Base-by-base conservation (phyloP, 2,888 invertebrate genomes). In the Leptopilina syphax region DNA sequence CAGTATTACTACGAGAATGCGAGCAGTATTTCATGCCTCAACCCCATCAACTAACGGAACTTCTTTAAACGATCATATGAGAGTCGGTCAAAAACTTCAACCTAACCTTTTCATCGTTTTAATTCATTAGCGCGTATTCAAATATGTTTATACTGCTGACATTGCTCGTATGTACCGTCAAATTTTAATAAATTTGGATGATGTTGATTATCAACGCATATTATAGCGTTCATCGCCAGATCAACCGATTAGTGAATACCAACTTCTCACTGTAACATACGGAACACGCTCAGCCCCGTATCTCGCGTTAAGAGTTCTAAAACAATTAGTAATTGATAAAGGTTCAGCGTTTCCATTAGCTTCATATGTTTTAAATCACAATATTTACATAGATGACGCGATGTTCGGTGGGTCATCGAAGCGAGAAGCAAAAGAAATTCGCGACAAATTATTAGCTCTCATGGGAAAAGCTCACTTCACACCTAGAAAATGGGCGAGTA, bases 401-500 rank as follows among this genome's bases (percentile, higher is more conserved):
- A 18, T 60, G 18, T 60, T 60, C 8, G 60, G 60, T 18, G 13
- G n/a, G 12, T n/a, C 13, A n/a, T 18, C 60, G n/a, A 60, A 18
- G 7, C n/a, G 18, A 7, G n/a, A 60, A 60, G 60, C 60, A 7
- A 60, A 60, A 60, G 60, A n/a, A 60, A 7, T 12, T 18, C 13
- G 60, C 18, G n/a, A 60, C 5, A n/a, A 60, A 60, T 6, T 60
- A 5, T 2, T 60, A n/a, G 76, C 24, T n/a, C 84, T 44, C 7
- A 10, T 27, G 34, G 67, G 9, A 7, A 47, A 8, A 82, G 86
- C 65, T 81, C 84, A 24, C 86, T 88, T 77, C 60, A 60, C 4
- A 60, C 60, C 60, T 1, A n/a, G 18, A 60, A 83, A 83, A 67
- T 84, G 81, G 83, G 78, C 81, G 3, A 81, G 82, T 34, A 84